These are phyloP conservation scores for Vimba vimba DNA, from an alignment of 2,113 vertebrate species.

Conservation along the genomic window DNA sequence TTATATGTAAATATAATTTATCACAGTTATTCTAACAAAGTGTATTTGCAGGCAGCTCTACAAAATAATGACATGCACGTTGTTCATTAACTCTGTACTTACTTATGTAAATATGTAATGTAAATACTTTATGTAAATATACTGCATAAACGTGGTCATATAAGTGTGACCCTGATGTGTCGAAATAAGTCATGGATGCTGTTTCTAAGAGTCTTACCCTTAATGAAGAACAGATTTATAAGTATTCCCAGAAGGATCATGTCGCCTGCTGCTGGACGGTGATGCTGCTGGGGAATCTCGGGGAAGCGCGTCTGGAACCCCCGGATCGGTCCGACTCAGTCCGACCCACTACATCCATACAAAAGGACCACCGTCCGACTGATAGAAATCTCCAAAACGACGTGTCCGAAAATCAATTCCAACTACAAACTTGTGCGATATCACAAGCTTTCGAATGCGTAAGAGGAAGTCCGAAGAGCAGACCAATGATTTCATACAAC, in stretches of 20 bases:
- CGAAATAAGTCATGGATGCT: neutral
- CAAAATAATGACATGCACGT: neutral
- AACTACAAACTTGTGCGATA: conserved; percentile 7
- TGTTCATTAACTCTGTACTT: neutral
- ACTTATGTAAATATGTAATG: conserved; percentile 1
- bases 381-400: conserved; percentile 35
- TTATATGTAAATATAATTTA: neutral
- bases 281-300: conserved; percentile 29
- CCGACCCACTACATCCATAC: conserved; percentile 54
- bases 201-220: conserved; percentile 50
- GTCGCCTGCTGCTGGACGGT: conserved; percentile 38
- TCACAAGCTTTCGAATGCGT: neutral
- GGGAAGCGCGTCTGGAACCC: conserved; percentile 37
- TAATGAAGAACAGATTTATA: conserved; percentile 59
- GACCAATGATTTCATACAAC: neutral
- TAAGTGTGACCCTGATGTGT: conserved; percentile 28
- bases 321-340: conserved; percentile 47
- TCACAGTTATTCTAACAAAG: neutral
- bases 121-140: conserved; percentile 22
- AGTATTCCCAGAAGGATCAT: conserved; percentile 61
- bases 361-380: conserved; percentile 42
- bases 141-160: neutral
- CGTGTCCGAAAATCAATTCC: conserved; percentile 18
- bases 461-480: conserved; percentile 1
- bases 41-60: neutral